phyloP scores from a whole-genome alignment of 2,113 vertebrate species.

The Cyrtonyx montezumae region DNA sequence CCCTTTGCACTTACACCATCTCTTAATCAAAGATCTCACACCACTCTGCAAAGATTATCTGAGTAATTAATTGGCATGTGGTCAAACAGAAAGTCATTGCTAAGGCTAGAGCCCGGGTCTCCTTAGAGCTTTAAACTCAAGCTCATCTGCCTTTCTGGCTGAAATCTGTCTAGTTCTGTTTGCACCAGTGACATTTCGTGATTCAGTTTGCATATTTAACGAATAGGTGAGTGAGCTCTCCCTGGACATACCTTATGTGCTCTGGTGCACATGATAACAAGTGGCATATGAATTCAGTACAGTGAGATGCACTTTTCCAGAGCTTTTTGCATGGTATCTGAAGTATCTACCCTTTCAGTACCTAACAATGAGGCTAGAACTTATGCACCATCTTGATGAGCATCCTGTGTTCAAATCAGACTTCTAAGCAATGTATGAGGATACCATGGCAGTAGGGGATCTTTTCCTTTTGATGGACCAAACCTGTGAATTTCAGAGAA shows the following conservation, averaged over 20 bases:
- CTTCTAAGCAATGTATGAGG: background rate
- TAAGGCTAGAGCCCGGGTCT: background rate
- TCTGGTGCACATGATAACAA: slow-evolving; percentile 54
- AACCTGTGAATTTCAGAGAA: slow-evolving; percentile 1
- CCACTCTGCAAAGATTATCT: background rate
- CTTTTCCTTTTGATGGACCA: slow-evolving; percentile 17
- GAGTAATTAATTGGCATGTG: background rate
- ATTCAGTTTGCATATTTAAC: slow-evolving; percentile 59
- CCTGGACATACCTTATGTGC: slow-evolving; percentile 68
- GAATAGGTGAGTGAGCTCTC: slow-evolving; percentile 50
- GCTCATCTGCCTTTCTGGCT: slow-evolving; percentile 1
- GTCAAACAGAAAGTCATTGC: slow-evolving; percentile 17
- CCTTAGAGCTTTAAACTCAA: slow-evolving; percentile 1
- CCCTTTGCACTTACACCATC: background rate
- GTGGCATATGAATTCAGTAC: slow-evolving; percentile 48
- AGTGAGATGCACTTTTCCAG: slow-evolving; percentile 29
- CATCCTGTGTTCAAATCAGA: background rate
- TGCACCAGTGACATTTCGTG: slow-evolving; percentile 32
- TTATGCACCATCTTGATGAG: background rate
- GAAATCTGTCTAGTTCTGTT: slow-evolving; percentile 18
- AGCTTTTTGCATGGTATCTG: background rate
- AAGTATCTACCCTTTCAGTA: slow-evolving; percentile 43
- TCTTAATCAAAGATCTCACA: background rate
- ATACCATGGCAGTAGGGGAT: background rate
- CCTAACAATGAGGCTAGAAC: background rate